Evolutionary conservation across 2,797 vertebrate species (phyloP).

Genomic region (Trematomus bernacchii): DNA sequence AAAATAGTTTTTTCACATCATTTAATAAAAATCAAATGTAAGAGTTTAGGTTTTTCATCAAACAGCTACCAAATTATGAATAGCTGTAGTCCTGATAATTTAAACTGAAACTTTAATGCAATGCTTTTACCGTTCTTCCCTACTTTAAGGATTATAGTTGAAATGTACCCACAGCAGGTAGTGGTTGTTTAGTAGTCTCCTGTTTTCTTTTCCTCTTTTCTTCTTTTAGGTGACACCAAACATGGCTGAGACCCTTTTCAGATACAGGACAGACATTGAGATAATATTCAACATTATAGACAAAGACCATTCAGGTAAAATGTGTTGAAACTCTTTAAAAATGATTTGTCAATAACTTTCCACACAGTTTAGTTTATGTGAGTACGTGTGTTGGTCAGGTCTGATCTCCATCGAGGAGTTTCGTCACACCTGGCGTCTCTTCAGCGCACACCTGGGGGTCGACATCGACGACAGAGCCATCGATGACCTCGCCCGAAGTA

Average conservation of each 20-base stretch:
- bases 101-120: neutral
- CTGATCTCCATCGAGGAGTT: slow-evolving; percentile 96
- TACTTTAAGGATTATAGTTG: neutral
- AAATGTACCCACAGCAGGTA: neutral
- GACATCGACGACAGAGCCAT: slow-evolving; percentile 85
- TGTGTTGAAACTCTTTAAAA: neutral
- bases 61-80: neutral
- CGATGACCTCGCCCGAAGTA: slow-evolving; percentile 90
- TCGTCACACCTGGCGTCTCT: slow-evolving; percentile 93
- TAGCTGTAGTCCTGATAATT: neutral
- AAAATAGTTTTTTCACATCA: too few relatives aligned
- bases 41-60: neutral
- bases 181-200: neutral
- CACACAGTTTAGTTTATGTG: neutral
- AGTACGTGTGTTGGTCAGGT: slow-evolving; percentile 78
- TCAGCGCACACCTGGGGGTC: slow-evolving; percentile 90
- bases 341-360: too few relatives aligned
- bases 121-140: neutral
- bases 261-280: slow-evolving; percentile 94
- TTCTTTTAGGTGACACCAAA: slow-evolving; percentile 87
- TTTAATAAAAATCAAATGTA: too few relatives aligned
- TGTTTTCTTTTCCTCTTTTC: neutral
- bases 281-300: slow-evolving; percentile 97
- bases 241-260: slow-evolving; percentile 92
- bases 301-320: slow-evolving; percentile 93